Conservation (phyloP, 2,888 invertebrate genomes). For the Phaedon cochleariae region DNA sequence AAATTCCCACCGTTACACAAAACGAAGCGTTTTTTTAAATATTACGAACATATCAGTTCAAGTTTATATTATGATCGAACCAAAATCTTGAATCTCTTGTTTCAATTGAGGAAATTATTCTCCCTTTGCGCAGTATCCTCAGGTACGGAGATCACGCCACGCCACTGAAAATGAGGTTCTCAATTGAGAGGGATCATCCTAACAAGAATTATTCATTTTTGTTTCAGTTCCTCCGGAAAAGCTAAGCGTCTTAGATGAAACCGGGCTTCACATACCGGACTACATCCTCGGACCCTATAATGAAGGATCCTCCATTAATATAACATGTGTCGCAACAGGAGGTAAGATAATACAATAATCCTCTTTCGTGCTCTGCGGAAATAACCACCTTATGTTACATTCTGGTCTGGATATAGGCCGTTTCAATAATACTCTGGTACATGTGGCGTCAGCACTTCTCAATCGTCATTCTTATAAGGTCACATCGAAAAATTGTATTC, state of each 20-base stretch:
- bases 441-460: not conserved
- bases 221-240: slow-evolving; percentile 81
- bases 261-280: slow-evolving; percentile 77
- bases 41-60: too few species aligned
- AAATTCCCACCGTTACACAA: too few species aligned
- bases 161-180: too few species aligned
- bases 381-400: slow-evolving; percentile 27
- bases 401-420: not conserved
- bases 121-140: too few species aligned
- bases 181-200: too few species aligned
- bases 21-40: too few species aligned
- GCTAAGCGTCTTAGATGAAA: slow-evolving; percentile 81
- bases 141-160: too few species aligned
- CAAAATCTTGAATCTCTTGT: too few species aligned
- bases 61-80: too few species aligned
- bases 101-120: too few species aligned
- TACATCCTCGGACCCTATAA: slow-evolving; percentile 86
- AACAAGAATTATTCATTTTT: not conserved
- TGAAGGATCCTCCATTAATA: slow-evolving; percentile 81
- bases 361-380: slow-evolving; percentile 35
- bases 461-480: not conserved
- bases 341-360: slow-evolving; percentile 67
- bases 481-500: not conserved
- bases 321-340: slow-evolving; percentile 86
- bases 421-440: not conserved